These are phyloP conservation scores for Aurelia aurita DNA, from an alignment of 30 jellyfish, hydroid and myxozoan species.

Conservation along the genomic window DNA sequence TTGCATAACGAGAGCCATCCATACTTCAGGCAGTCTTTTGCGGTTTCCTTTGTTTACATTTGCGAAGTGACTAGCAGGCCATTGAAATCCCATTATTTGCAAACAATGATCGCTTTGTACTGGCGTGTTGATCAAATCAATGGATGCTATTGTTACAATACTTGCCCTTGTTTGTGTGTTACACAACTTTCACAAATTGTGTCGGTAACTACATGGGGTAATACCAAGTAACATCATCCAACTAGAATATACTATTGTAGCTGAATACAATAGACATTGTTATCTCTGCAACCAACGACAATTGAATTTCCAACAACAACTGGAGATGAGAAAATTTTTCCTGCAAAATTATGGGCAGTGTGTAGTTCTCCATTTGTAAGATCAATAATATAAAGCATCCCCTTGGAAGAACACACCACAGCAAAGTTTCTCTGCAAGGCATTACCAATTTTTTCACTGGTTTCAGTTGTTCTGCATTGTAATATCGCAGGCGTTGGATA, in stretches of 20 bases:
- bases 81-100: too few species aligned
- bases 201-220: too few species aligned
- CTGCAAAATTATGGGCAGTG: conserved; percentile 2
- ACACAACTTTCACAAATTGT: too few species aligned
- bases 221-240: too few species aligned
- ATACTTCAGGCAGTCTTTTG: too few species aligned
- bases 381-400: conserved; percentile 32
- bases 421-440: neutral
- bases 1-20: too few species aligned
- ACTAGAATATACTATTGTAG: neutral
- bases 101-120: too few species aligned
- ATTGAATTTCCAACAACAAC: conserved; percentile 44
- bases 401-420: conserved; percentile 44
- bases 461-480: neutral
- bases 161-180: too few species aligned
- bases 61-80: too few species aligned
- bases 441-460: neutral
- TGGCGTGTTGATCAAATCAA: too few species aligned
- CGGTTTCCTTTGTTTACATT: too few species aligned
- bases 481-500: conserved; percentile 43
- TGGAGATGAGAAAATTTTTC: conserved; percentile 85
- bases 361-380: conserved; percentile 6
- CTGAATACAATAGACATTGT: conserved; percentile 64
- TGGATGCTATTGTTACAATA: too few species aligned
- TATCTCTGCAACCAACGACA: conserved; percentile 90